Conservation (phyloP, 37 sponge, comb jelly and placozoan species). For the Ianthella basta region DNA sequence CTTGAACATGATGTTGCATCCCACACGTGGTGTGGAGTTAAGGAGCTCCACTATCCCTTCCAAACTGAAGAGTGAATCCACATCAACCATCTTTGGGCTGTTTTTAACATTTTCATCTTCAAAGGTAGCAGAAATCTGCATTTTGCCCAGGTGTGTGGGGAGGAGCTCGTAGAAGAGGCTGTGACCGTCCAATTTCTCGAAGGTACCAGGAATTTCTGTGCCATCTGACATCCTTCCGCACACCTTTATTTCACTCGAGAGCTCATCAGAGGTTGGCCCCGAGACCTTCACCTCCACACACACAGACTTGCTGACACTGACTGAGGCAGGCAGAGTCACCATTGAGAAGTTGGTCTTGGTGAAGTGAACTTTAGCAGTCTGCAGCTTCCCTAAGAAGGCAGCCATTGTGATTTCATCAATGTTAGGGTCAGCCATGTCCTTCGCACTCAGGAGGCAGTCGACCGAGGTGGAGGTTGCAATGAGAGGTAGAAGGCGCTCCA, state of each 20-base stretch:
- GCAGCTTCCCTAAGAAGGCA: conserved; percentile 75
- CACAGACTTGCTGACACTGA: conserved; percentile 2
- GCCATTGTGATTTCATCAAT: conserved; percentile 83
- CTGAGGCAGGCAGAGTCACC: conserved; percentile 31
- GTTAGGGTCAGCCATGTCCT: conserved; percentile 76
- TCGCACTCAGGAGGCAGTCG: conserved; percentile 59
- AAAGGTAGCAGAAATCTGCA: conserved; percentile 1
- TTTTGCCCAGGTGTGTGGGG: neutral
- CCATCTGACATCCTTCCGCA: conserved; percentile 6
- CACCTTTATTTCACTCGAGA: neutral
- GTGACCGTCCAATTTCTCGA: neutral
- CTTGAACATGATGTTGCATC: conserved; percentile 1
- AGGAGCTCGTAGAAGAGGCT: neutral
- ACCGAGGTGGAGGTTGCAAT: conserved; percentile 69
- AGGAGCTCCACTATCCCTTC: conserved; percentile 29
- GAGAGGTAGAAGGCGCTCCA: conserved; percentile 62
- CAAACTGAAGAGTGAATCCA: neutral
- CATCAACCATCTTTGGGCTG: neutral
- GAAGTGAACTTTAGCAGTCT: conserved; percentile 56
- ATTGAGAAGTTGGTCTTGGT: neutral
- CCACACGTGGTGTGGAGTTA: conserved; percentile 27
- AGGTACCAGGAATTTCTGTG: neutral
- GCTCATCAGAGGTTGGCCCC: neutral
- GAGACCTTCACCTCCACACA: neutral
- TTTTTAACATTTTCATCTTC: neutral